A percentile compares a stretch with the other conserved stretches of the same genome.
These are phyloP conservation scores for Nemurella pictetii DNA, from an alignment of 2,888 invertebrate species.

Conservation along the genomic window DNA sequence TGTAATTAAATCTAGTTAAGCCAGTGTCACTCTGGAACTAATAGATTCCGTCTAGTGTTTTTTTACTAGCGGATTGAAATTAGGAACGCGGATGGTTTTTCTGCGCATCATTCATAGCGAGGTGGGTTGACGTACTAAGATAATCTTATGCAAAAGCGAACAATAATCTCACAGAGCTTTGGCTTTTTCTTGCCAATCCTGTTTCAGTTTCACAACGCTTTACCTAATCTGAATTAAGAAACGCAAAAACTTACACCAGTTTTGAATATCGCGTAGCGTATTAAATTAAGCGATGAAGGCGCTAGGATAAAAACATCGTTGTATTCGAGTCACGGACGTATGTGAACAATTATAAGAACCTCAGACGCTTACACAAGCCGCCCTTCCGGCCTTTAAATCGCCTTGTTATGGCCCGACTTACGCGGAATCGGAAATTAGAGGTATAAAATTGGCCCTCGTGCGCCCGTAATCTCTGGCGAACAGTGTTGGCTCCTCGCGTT, in stretches of 20 bases:
- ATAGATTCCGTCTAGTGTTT: slow-evolving; percentile 1
- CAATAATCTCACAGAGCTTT: background rate
- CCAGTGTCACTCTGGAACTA: background rate
- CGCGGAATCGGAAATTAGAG: slow-evolving; percentile 10
- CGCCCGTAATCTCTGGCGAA: background rate
- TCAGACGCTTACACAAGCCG: background rate
- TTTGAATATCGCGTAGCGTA: background rate
- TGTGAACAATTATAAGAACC: background rate
- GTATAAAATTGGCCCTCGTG: background rate
- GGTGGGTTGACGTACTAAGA: background rate
- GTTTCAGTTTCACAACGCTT: background rate
- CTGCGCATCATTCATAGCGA: background rate
- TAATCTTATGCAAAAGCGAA: background rate
- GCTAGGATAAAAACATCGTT: background rate
- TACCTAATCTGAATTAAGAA: background rate
- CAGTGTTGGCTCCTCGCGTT: background rate
- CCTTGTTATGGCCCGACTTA: background rate
- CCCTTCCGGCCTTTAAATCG: slow-evolving; percentile 2
- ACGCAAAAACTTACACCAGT: background rate
- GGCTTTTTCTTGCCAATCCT: background rate
- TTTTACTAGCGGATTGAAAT: background rate
- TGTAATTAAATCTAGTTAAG: background rate
- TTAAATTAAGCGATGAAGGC: background rate
- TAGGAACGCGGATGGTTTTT: background rate
- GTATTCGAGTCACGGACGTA: background rate